Conservation (phyloP, 2,888 invertebrate species). For the Harmothoe impar region DNA sequence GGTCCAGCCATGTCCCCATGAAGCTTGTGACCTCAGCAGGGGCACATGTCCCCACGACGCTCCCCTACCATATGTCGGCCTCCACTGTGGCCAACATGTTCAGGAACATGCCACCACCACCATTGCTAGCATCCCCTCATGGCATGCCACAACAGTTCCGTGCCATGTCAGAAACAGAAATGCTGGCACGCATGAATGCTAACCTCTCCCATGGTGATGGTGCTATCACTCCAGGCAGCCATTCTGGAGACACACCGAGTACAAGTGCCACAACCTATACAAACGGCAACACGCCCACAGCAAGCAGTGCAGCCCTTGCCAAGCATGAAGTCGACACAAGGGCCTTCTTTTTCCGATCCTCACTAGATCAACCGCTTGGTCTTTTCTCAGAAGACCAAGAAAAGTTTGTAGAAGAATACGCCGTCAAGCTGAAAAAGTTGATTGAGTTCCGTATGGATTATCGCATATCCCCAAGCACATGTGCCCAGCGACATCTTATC, state of each 20-base stretch:
- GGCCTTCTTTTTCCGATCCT: slow-evolving; percentile 54
- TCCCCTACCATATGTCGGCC: slow-evolving; percentile 56
- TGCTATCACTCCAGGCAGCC: slow-evolving; percentile 23
- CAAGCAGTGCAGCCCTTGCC: slow-evolving; percentile 5
- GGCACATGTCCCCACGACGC: slow-evolving; percentile 53
- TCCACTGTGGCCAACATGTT: slow-evolving; percentile 56
- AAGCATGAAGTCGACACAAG: slow-evolving; percentile 56
- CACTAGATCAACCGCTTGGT: slow-evolving; percentile 61
- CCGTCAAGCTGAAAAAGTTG: slow-evolving; percentile 66
- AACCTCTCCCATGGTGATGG: slow-evolving; percentile 53
- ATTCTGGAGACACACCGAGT: slow-evolving; percentile 32
- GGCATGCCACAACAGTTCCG: slow-evolving; percentile 6
- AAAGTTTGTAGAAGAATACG: slow-evolving; percentile 63
- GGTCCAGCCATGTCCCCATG: slow-evolving; percentile 42
- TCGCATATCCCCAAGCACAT: slow-evolving; percentile 66
- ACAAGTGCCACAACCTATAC: slow-evolving; percentile 50
- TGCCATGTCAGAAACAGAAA: slow-evolving; percentile 46
- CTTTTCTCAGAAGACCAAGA: slow-evolving; percentile 64
- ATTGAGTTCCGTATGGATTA: slow-evolving; percentile 66
- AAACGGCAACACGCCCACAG: slow-evolving; percentile 38
- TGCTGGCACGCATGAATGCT: slow-evolving; percentile 60
- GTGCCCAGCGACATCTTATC: slow-evolving; percentile 69
- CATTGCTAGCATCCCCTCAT: slow-evolving; percentile 30
- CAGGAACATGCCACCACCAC: slow-evolving; percentile 56
- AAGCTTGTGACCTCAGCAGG: slow-evolving; percentile 53